Evolutionary conservation across 2,113 vertebrate genomes (phyloP).

Genomic region (Erythrolamprus reginae): DNA sequence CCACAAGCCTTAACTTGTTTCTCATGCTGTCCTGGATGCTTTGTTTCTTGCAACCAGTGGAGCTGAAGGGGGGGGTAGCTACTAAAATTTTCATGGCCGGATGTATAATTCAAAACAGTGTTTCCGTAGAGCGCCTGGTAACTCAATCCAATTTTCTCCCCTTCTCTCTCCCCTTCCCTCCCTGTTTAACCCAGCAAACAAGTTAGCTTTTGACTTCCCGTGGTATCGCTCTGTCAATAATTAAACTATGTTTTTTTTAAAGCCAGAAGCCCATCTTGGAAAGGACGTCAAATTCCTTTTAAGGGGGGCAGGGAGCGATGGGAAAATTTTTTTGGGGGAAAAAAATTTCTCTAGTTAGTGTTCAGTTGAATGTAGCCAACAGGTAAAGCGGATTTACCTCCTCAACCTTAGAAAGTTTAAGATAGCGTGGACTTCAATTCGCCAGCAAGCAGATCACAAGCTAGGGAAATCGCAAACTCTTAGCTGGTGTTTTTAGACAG

Average conservation of each 20-base stretch:
- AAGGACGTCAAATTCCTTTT: background rate
- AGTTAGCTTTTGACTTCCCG: background rate
- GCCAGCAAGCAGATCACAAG: no score
- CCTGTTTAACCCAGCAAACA: no score
- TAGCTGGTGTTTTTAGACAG: no score
- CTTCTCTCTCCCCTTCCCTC: background rate
- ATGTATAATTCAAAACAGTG: conserved; percentile 17
- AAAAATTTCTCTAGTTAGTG: background rate
- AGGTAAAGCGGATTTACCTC: background rate
- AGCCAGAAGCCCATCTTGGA: no score
- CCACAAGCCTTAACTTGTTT: background rate
- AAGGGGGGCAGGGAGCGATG: background rate
- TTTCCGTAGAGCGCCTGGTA: background rate
- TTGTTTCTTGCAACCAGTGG: conserved; percentile 8
- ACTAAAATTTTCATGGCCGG: conserved; percentile 25
- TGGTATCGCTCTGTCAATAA: background rate
- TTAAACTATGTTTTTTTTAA: background rate
- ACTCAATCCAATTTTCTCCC: background rate
- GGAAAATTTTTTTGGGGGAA: background rate
- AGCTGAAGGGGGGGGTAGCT: background rate
- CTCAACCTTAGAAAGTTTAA: background rate
- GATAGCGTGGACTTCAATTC: background rate
- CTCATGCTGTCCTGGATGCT: background rate
- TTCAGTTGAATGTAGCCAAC: background rate
- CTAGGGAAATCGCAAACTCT: no score